Conservation (phyloP, 2,888 invertebrate species). For the Synanthedon formicaeformis region DNA sequence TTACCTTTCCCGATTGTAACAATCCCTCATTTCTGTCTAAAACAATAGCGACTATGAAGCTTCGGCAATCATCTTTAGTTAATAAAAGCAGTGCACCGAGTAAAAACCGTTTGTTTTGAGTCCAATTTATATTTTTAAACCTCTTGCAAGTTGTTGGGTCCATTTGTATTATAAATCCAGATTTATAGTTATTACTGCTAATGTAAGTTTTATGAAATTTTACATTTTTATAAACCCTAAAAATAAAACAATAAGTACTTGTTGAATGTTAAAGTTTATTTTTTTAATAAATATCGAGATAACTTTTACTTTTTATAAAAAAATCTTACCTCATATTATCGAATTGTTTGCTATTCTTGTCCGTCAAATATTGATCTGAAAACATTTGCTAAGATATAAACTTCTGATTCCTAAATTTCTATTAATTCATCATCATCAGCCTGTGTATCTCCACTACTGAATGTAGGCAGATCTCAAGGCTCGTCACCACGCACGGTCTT, state of each 20-base stretch:
- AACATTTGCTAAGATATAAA: no score
- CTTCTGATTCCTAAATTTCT: no score
- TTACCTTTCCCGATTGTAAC: conserved; percentile 39
- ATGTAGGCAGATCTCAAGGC: no score
- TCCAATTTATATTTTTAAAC: conserved; percentile 44
- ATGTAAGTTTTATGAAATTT: background rate
- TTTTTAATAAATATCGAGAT: no score
- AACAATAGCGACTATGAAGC: conserved; percentile 76
- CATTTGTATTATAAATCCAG: background rate
- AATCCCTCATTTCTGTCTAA: conserved; percentile 58
- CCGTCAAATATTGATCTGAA: no score
- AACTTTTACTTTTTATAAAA: no score
- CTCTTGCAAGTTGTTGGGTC: conserved; percentile 11
- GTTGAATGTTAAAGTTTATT: no score
- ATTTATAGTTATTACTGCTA: background rate
- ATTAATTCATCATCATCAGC: no score
- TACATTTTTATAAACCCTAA: background rate
- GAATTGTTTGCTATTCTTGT: no score
- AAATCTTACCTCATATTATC: no score
- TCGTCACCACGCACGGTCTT: no score
- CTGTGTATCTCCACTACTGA: no score
- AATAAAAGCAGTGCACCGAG: conserved; percentile 80
- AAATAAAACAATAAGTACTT: background rate
- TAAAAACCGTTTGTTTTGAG: conserved; percentile 70
- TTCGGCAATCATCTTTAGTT: conserved; percentile 75